Base-by-base conservation (phyloP, 2,888 invertebrate species). In the Parapristionchus giblindavisi region DNA sequence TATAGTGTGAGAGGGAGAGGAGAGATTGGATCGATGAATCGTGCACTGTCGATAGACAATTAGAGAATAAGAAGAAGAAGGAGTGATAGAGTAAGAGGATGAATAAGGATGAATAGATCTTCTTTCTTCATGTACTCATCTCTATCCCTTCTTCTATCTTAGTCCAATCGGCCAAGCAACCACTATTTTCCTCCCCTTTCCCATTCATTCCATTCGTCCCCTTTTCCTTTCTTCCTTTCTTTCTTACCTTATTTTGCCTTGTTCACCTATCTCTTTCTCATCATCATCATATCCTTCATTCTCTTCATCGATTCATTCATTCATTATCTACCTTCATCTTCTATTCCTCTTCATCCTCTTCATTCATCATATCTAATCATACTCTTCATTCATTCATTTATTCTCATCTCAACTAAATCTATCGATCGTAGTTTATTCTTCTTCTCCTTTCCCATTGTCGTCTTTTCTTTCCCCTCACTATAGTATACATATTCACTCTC, bases 191-290 rank as follows among this genome's bases (percentile, higher is more conserved):
- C 4, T 63, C 38, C 29, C 43, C 60, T 61, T 29, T 60, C 51
- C 38, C 21, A 56, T 51, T 72, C 61, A 54, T 38, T 54, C 24
- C 29, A 21, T 38, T 52, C 66, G 27, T 48, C 52, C 75, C 54
- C 54, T 63, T 32, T 74, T 63, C 40, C 63, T 40, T 52, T 34
- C 52, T 21, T 24, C 52, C 38, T 52, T 73, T 76, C 61, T 75
- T 75, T 72, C 65, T 65, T 74, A 70, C 76, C 51, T 61, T 76
- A 73, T 77, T 70, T 74, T 74, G 61, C 63, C 71, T 61, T 61
- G 34, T 75, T 56, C 51, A 48, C 71, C 76, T 56, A 65, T 51
- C 74, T 54, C 36, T 43, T 65, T 61, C 58, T 48, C n/a, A n/a
- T n/a, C n/a, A n/a, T n/a, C n/a, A n/a, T n/a, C n/a, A n/a, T n/a